Percentiles rank a stretch among this genome's conserved stretches.
phyloP scores from a whole-genome alignment of 2,113 vertebrate species.

The Hoplias malabaricus region DNA sequence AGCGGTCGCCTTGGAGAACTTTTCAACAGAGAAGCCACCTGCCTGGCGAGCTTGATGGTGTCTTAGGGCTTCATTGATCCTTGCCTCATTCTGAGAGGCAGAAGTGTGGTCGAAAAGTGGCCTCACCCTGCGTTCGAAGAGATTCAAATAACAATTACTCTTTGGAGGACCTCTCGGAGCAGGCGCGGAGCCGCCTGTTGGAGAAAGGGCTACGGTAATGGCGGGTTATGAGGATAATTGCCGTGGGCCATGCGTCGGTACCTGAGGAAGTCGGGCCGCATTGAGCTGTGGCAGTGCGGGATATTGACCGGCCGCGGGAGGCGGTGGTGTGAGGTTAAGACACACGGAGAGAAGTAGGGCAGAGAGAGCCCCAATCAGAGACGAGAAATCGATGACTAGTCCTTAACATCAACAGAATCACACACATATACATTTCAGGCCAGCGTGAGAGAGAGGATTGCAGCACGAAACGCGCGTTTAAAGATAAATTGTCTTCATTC shows the following conservation, averaged over 20 bases:
- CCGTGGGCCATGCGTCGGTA: not conserved
- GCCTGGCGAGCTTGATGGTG: not conserved
- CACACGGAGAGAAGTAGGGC: conserved; percentile 2
- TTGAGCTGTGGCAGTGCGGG: not conserved
- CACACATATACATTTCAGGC: not conserved
- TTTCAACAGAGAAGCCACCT: not conserved
- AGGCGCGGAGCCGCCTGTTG: not conserved
- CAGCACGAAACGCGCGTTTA: not conserved
- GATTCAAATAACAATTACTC: conserved; percentile 33
- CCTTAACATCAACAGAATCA: not conserved
- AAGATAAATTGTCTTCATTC: not conserved
- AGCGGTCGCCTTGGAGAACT: not conserved
- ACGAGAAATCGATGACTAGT: conserved; percentile 14
- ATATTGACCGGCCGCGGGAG: conserved; percentile 27
- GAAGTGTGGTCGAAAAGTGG: not conserved
- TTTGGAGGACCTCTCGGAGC: conserved; percentile 15
- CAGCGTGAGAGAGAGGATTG: not conserved
- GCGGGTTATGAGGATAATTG: conserved; percentile 31
- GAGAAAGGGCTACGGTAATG: not conserved
- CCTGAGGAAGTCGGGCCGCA: not conserved
- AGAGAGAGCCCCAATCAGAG: conserved; percentile 12
- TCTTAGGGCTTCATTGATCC: conserved; percentile 17
- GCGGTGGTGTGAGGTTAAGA: not conserved
- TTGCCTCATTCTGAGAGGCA: not conserved
- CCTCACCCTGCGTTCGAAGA: conserved; percentile 8